These are phyloP conservation scores for Scaptomyza montana DNA, from an alignment of 1,140 invertebrate genomes.

Conservation along the genomic window DNA sequence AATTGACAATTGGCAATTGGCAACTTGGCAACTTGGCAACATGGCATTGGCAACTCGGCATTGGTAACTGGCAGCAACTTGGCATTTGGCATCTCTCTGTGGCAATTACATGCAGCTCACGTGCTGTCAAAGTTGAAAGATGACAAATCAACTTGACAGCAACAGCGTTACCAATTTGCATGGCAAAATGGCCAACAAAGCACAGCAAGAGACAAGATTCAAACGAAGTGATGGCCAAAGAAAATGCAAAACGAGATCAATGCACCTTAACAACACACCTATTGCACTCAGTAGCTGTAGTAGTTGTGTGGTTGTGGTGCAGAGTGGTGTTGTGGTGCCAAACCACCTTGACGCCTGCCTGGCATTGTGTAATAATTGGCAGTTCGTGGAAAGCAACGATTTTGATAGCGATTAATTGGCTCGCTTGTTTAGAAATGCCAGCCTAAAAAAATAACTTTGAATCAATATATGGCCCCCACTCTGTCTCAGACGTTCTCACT, in stretches of 20 bases:
- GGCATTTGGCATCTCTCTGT: conserved; percentile 10
- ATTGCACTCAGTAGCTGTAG: not conserved
- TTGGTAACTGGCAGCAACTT: conserved; percentile 15
- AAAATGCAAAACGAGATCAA: conserved; percentile 53
- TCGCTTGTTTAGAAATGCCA: conserved; percentile 39
- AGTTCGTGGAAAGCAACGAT: conserved; percentile 74
- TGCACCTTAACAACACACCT: conserved; percentile 22
- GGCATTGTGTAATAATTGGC: conserved; percentile 79
- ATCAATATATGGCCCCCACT: conserved; percentile 1
- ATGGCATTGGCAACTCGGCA: conserved; percentile 14
- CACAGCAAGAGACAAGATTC: conserved; percentile 51
- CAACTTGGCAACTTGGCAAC: conserved; percentile 5
- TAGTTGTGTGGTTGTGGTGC: not conserved
- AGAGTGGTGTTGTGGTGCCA: conserved; percentile 16
- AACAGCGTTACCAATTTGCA: conserved; percentile 70
- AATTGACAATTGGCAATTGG: conserved; percentile 22
- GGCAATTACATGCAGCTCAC: conserved; percentile 77
- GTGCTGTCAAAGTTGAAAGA: conserved; percentile 81
- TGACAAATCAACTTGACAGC: conserved; percentile 81
- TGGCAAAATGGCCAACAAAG: conserved; percentile 60
- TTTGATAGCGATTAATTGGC: conserved; percentile 75
- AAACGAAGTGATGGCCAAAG: conserved; percentile 41
- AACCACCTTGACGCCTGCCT: conserved; percentile 67
- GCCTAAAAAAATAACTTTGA: conserved; percentile 30
- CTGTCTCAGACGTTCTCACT: conserved; percentile 3